Conservation (phyloP, 2,797 vertebrate species). For the Octomys mimax region DNA sequence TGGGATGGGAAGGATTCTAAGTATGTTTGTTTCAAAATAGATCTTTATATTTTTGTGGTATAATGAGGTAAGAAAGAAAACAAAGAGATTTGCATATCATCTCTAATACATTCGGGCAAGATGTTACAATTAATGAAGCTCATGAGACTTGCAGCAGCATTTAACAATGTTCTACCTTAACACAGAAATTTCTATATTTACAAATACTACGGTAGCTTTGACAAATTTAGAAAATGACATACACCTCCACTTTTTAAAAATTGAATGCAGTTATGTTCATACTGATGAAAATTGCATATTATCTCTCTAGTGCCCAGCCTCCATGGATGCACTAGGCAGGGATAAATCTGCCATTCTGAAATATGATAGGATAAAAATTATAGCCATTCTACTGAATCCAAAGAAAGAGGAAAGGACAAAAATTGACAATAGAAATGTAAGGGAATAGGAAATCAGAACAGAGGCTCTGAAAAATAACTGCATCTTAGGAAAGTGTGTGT, state of each 20-base stretch:
- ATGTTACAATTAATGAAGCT: background rate
- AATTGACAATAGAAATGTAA: background rate
- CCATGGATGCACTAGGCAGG: background rate
- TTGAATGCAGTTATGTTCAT: background rate
- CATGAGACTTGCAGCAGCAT: background rate
- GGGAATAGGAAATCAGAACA: background rate
- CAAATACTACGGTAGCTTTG: background rate
- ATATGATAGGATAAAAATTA: background rate
- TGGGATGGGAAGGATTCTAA: slow-evolving; percentile 47
- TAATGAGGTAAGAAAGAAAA: slow-evolving; percentile 20
- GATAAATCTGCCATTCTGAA: background rate
- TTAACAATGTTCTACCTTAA: slow-evolving; percentile 18
- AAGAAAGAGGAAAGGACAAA: background rate
- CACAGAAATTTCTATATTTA: slow-evolving; percentile 20
- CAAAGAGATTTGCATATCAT: background rate
- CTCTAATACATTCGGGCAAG: slow-evolving; percentile 38
- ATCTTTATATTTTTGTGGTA: slow-evolving; percentile 32
- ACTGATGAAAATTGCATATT: background rate
- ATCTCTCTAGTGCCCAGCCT: background rate
- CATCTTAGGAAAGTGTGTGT: background rate
- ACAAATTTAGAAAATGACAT: background rate
- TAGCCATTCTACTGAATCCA: background rate
- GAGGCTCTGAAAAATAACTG: background rate
- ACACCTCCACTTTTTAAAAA: background rate
- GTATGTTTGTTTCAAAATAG: slow-evolving; percentile 68